Percentiles rank a stretch among this genome's conserved stretches.
Conservation (phyloP, 2,797 vertebrate species). For the Phrynocephalus vlangalii region DNA sequence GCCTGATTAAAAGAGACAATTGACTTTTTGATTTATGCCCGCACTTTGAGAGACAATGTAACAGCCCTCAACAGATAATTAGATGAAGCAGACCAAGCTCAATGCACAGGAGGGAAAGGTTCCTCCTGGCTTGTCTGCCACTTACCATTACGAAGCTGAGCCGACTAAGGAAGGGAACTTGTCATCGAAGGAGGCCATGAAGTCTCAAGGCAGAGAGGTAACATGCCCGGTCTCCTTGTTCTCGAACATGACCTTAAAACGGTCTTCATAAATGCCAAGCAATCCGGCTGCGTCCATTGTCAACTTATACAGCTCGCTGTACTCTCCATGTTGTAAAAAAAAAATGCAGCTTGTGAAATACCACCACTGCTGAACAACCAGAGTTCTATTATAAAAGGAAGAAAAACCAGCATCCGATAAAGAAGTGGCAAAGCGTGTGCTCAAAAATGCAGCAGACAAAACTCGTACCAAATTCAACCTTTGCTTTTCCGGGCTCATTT, state of each 20-base stretch:
- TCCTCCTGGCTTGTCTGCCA: slow-evolving; percentile 64
- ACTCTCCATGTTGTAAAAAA: slow-evolving; percentile 46
- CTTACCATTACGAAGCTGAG: slow-evolving; percentile 61
- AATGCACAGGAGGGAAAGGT: fast-evolving
- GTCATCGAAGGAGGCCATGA: slow-evolving; percentile 44
- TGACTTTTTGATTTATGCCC: slow-evolving; percentile 67
- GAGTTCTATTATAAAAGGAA: slow-evolving; percentile 24
- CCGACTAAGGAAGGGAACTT: slow-evolving; percentile 18
- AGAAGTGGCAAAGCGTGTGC: slow-evolving; percentile 35
- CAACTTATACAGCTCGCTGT: slow-evolving; percentile 1
- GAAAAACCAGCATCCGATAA: slow-evolving; percentile 40
- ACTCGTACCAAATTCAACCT: neutral
- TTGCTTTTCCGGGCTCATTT: slow-evolving; percentile 18
- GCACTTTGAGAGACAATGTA: slow-evolving; percentile 53
- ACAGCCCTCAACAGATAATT: slow-evolving; percentile 32
- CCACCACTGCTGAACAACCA: slow-evolving; percentile 8
- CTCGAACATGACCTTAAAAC: slow-evolving; percentile 61
- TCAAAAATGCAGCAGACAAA: slow-evolving; percentile 18
- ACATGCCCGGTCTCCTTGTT: neutral
- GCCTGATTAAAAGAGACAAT: slow-evolving; percentile 70
- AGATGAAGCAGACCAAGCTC: neutral
- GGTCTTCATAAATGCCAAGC: slow-evolving; percentile 25
- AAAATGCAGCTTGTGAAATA: slow-evolving; percentile 30
- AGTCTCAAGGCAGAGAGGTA: slow-evolving; percentile 54
- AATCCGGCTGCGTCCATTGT: slow-evolving; percentile 15